phyloP scores from a whole-genome alignment of 2,888 invertebrate species.

The Aproaerema taeniolella region DNA sequence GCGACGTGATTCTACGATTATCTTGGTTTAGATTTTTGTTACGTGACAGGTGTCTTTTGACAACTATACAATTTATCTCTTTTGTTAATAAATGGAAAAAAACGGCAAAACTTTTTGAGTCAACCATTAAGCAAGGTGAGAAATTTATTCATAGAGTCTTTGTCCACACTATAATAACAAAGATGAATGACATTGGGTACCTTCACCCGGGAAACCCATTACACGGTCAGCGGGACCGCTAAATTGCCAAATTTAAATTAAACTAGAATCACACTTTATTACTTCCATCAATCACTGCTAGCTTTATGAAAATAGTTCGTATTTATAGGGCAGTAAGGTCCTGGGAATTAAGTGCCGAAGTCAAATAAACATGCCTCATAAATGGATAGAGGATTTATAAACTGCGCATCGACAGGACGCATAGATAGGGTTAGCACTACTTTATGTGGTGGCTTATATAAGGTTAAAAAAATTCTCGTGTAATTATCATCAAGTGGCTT shows the following conservation, averaged over 20 bases:
- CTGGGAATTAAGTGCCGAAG: conserved; percentile 45
- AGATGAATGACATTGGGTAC: conserved; percentile 54
- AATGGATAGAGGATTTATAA: conserved; percentile 67
- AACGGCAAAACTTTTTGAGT: too few relatives aligned
- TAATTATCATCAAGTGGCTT: too few relatives aligned
- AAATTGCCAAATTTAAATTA: conserved; percentile 77
- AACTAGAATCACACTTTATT: conserved; percentile 76
- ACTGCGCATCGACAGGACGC: conserved; percentile 57
- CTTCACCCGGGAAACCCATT: conserved; percentile 58
- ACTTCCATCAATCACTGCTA: conserved; percentile 70
- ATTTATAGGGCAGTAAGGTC: conserved; percentile 34
- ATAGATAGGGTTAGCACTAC: not conserved
- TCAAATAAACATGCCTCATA: conserved; percentile 72
- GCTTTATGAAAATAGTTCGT: conserved; percentile 43
- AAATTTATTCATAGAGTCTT: too few relatives aligned
- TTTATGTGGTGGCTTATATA: too few relatives aligned
- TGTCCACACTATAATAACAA: conserved; percentile 14
- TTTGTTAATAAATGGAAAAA: too few relatives aligned
- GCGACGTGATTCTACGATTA: too few relatives aligned
- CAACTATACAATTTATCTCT: too few relatives aligned
- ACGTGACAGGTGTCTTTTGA: too few relatives aligned
- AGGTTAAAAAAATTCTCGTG: too few relatives aligned
- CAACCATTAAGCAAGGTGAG: too few relatives aligned
- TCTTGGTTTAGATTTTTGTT: too few relatives aligned
- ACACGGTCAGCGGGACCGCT: conserved; percentile 65